Base-by-base conservation (phyloP, 2,797 vertebrate species). In the Acomys russatus region DNA sequence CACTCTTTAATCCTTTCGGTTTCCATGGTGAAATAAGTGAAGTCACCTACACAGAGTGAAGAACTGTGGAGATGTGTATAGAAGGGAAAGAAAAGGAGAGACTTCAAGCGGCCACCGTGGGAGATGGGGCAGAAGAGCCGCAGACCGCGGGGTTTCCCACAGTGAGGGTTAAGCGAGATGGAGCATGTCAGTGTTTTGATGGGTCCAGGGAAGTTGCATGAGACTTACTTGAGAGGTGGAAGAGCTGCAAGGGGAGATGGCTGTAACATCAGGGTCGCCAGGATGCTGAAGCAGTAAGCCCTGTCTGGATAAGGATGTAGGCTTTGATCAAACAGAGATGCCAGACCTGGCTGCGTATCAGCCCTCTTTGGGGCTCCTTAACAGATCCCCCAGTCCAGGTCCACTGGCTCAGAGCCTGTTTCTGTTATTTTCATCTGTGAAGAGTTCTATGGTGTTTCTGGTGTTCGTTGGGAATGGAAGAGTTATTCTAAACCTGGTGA, bases 11-110 rank as follows among this genome's bases (percentile, higher is more conserved):
- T 35, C 6, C 77, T 28, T 80, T 35, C 6, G 6, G 33, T 92
- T 92, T 86, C 86, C 30, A 68, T 68, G 74, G 38, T 51, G 64
- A 85, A 85, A 33, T 64, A 71, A 88, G 49, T 56, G 54, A 95
- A 54, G 73, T 54, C 22, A 38, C 70, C n/a, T 79, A 30, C 61
- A 18, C 25, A 80, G 68, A 85, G 33, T 28, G 20, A 71, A 51
- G 33, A 38, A 15, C 80, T 73, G 77, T 44, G 28, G 70, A 88
- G 38, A 23, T 61, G 25, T 54, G 11, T 15, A 15, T 78, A n/a
- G 56, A 25, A 51, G 64, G 33, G n/a, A 59, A 59, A 68, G 83
- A 56, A 7, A 54, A 30, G 14, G 59, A 56, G 51, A 88, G 73
- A 77, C 20, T 77, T 74, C 64, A 86, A 71, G 61, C 56, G 33